These are phyloP conservation scores for Emmelina monodactyla DNA, from an alignment of 2,888 invertebrate species.

Conservation along the genomic window DNA sequence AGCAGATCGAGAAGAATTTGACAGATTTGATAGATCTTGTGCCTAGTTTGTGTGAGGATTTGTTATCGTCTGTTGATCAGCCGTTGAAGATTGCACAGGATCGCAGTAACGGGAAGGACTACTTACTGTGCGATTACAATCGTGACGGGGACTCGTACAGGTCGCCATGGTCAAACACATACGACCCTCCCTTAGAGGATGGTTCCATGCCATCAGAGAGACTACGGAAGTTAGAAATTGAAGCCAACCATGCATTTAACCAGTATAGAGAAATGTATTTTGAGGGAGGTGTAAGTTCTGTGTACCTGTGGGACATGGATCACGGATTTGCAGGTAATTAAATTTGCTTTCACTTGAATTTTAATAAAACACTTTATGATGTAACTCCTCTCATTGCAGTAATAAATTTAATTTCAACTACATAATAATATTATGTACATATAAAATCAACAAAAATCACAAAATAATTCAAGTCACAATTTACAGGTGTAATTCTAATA, in stretches of 20 bases:
- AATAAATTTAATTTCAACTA: constrained; percentile 1
- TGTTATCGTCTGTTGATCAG: constrained; percentile 97
- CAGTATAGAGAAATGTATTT: constrained; percentile 99
- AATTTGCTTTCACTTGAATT: no score
- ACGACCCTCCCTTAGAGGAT: constrained; percentile 97
- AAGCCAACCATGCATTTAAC: constrained; percentile 98
- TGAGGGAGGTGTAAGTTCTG: constrained; percentile 99
- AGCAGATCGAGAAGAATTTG: constrained; percentile 98
- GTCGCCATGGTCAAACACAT: constrained; percentile 99
- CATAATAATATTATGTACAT: no score
- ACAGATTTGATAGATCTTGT: constrained; percentile 97
- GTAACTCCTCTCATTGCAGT: not conserved
- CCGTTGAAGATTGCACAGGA: constrained; percentile 97
- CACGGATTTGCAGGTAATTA: constrained; percentile 90
- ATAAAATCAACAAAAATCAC: no score
- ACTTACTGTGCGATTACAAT: constrained; percentile 98
- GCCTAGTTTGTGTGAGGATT: constrained; percentile 94
- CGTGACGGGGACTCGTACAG: constrained; percentile 98
- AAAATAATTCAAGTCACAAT: constrained; percentile 2
- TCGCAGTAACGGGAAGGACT: constrained; percentile 94
- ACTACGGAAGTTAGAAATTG: constrained; percentile 93
- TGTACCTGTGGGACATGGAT: constrained; percentile 99
- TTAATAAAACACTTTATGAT: no score
- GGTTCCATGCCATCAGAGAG: constrained; percentile 98
- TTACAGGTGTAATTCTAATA: constrained; percentile 92